Base-by-base conservation (phyloP, 2,113 vertebrate genomes). In the Manacus vitellinus region DNA sequence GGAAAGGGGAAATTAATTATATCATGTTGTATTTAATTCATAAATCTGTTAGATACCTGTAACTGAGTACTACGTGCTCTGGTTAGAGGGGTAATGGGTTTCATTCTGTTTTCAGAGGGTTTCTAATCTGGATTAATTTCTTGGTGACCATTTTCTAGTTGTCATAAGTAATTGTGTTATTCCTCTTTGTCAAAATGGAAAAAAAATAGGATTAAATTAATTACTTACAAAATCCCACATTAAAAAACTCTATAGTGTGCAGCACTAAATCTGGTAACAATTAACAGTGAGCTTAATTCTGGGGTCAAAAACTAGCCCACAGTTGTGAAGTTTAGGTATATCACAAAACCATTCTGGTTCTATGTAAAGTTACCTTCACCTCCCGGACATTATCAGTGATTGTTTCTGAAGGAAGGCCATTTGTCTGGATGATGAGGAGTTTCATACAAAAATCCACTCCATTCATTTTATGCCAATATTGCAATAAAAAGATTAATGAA, bases 181-280 rank as follows among this genome's bases (percentile, higher is more conserved):
- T 80, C 30, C 37, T 35, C 58, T 25, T 28, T 43, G 68, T 47
- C 75, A 94, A 84, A 93, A 92, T 16, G 14, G 41, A 88, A 96
- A 78, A 16, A 73, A 66, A 92, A 18, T 43, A 79, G 37, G 55
- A 79, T 41, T 39, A 33, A 89, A 78, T 63, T 44, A 88, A 19
- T 54, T 81, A n/a, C 51, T 83, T 78, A 30, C 22, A 76, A 95
- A 93, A 73, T 22, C 14, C 25, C 30, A 82, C 43, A 73, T 65
- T 44, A 78, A 51, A 85, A 72, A 81, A 16, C 15, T 46, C 28
- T 43, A 11, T 46, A n/a, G 21, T 16, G 6, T 81, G 55, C 41
- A 81, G 44, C 12, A 28, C 33, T 49, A 23, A 23, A 71, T 86
- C 31, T 2, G 6, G 18, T 59, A 87, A 61, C 31, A 61, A 37